Base-by-base conservation (phyloP, 2,113 vertebrate genomes). In the Ploceus nigricollis region DNA sequence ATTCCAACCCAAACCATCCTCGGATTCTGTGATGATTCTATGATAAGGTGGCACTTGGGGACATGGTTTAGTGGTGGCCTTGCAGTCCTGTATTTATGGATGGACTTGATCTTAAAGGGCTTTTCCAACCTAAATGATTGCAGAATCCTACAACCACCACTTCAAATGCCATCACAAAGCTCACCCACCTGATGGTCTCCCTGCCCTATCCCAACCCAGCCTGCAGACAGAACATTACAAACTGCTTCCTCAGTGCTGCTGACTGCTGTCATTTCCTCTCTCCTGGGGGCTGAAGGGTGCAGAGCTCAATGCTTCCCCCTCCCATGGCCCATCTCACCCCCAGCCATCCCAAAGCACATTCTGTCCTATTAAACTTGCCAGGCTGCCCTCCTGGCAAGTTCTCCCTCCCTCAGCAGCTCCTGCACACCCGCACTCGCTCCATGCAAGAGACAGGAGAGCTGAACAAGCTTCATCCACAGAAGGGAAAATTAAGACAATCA, bases 401-500 rank as follows among this genome's bases (percentile, higher is more conserved):
- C 58, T 50, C 47, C 76, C 68, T 66, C 71, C 58, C 87, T 82
- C 58, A 45, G 71, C 78, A 77, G 69, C 81, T 71, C 83, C 72
- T 89, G 68, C 82, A 89, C 73, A 84, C 37, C 14, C 58, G 6
- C 1, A 0, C 31, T 44, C 30, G 0, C 50, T 45, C 54, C 16
- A 3, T 1, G 10, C 45, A 40, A 47, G 56, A 47, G 64, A 17
- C 6, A 6, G 69, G 61, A 82, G 64, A 92, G 64, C 51, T 64
- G 50, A 84, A 84, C 53, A 35, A 87, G 73, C 40, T 78, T 21
- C 72, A 71, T 45, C 72, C 73, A 61, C 50, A 85, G 79, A 91
- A 60, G 44, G 44, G 60, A 90, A 97, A 96, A 97, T 86, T 76
- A 92, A 96, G 96, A 96, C 66, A 72, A 84, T 85, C 94, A 94